Base-by-base conservation (phyloP, 2,888 invertebrate genomes). In the Drosophila peninsularis region DNA sequence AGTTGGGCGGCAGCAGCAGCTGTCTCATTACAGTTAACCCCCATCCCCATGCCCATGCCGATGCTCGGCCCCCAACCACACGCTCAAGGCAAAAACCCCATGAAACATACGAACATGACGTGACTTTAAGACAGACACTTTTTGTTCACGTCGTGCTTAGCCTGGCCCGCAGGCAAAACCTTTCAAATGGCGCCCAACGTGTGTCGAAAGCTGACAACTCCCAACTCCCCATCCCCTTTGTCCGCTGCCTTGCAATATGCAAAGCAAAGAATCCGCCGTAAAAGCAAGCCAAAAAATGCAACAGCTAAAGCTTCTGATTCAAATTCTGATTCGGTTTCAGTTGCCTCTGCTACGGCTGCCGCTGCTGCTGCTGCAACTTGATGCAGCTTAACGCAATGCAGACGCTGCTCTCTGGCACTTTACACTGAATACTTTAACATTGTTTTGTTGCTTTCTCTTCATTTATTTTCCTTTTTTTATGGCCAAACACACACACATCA, bases 111-210 rank as follows among this genome's bases (percentile, higher is more conserved):
- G 55, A 66, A 63, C 84, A 64, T 77, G 77, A 72, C 74, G 84
- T 88, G 88, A 83, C 82, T 82, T 82, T 77, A 88, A 82, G 82
- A 82, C 81, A 74, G 87, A 71, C 71, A 66, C 71, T 86, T 79
- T 81, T 82, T 83, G 78, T 69, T 72, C 65, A 44, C 58, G 50
- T 69, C 71, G 62, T 70, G 79, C 80, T 79, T 67, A 82, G 82
- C 80, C 77, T 36, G 24, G 39, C 58, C 60, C 60, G 39, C 55
- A 73, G 64, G 79, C 65, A 44, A 62, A 71, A 58, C 80, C 78
- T 80, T 84, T 88, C 78, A 70, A 87, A 64, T 60, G 55, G 44
- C 54, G 61, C 55, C 55, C 75, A 68, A 55, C 47, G 58, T 73
- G 74, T 47, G 65, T 36, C 45, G 21, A 41, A 54, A 54, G 52